Base-by-base conservation (phyloP, 2,888 invertebrate genomes). In the Hylaea fasciaria region DNA sequence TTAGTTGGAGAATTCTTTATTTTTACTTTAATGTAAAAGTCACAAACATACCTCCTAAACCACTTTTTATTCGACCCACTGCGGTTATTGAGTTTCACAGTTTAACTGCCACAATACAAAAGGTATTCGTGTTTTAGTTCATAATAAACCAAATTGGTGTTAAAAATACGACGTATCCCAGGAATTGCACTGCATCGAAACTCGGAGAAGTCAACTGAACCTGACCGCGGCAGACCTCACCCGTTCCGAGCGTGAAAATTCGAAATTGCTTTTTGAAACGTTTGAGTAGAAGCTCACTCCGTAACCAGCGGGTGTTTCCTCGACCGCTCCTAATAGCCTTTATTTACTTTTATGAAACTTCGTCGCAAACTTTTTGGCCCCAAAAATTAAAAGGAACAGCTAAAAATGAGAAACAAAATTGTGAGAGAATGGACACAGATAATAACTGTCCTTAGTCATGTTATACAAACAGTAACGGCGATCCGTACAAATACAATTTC, bases 391-490 rank as follows among this genome's bases (percentile, higher is more conserved):
- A 80, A 80, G 75, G 69, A 74, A 74, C 72, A 65, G 74, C 69
- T 68, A 80, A 81, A 82, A 80, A 73, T 69, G 70, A 68, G 76
- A 76, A 80, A 80, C 80, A 78, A 82, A 83, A 81, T 81, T 77
- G 78, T 76, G 73, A 76, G 76, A 79, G 80, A 69, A 74, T 74
- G 78, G 80, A 85, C 83, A 82, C 79, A 78, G 80, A 85, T 83
- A 83, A 84, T 85, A 85, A 83, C 78, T 81, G 73, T 81, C 79
- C 70, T 81, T 55, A 43, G 43, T 55, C 51, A 50, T 37, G 29
- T 52, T 44, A 32, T 51, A 55, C 14, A 55, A 51, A 47, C 55
- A 61, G 61, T 61, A 56, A 41, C 14, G 50, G 17, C 29, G 22
- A 10, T 17, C 11, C 13, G 40, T 32, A 14, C 39, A 28, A 39